These are phyloP conservation scores for Heliconius charithonia DNA, from an alignment of 2,888 invertebrate species.

Conservation along the genomic window DNA sequence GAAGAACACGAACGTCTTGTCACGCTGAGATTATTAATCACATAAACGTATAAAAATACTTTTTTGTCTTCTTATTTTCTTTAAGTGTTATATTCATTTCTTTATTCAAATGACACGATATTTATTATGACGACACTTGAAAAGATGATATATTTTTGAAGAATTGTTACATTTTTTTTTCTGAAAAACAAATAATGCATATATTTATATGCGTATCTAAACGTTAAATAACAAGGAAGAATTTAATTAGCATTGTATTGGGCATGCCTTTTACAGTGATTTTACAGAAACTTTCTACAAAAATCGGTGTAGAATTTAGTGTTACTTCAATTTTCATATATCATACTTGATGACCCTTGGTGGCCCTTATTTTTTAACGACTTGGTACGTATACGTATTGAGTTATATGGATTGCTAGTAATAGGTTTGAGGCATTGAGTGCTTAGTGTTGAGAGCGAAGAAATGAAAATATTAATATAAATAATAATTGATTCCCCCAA, in stretches of 20 bases:
- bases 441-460: no score
- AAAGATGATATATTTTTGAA: no score
- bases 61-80: conserved; percentile 59
- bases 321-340: not conserved
- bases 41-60: conserved; percentile 73
- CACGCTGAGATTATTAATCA: conserved; percentile 74
- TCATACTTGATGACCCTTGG: not conserved
- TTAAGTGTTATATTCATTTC: conserved; percentile 36
- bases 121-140: not conserved
- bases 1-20: conserved; percentile 76
- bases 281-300: not conserved
- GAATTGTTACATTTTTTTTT: no score
- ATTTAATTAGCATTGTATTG: not conserved
- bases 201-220: no score
- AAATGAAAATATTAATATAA: no score
- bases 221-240: not conserved
- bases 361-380: no score
- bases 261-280: not conserved
- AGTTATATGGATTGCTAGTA: no score
- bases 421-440: no score
- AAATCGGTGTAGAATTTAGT: not conserved
- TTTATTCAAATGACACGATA: not conserved
- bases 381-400: no score
- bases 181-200: no score
- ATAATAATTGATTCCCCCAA: no score